Conservation (phyloP, 2,797 vertebrate genomes). For the Pitangus sulphuratus region DNA sequence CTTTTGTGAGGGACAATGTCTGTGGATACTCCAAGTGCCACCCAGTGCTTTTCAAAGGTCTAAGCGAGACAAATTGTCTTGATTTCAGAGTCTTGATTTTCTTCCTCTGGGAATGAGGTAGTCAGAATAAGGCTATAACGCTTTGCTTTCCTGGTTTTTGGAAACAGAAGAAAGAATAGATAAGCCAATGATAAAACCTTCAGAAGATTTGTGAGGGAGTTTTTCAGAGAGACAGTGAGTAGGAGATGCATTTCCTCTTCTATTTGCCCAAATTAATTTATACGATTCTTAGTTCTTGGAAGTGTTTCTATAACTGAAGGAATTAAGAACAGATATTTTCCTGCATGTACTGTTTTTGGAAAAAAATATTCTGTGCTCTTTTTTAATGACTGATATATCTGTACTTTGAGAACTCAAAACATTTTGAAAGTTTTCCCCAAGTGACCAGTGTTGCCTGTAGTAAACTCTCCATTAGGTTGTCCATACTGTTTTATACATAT, state of each 20-base stretch:
- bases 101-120: neutral
- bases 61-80: neutral
- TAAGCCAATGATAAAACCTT: neutral
- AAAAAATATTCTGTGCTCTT: neutral
- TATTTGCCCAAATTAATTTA: neutral
- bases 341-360: neutral
- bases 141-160: neutral
- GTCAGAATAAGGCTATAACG: neutral
- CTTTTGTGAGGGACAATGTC: neutral
- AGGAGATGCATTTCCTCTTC: neutral
- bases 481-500: neutral
- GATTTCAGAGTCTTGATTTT: neutral
- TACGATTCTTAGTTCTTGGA: neutral
- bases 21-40: accelerated
- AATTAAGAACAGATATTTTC: neutral
- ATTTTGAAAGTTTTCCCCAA: neutral
- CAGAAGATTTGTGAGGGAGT: neutral
- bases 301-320: neutral
- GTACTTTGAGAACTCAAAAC: neutral
- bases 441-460: neutral
- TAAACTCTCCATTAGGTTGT: neutral
- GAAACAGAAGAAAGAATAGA: neutral
- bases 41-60: neutral
- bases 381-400: neutral
- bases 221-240: neutral